These are phyloP conservation scores for Drosophila siamana DNA, from an alignment of 2,888 invertebrate species.

Conservation along the genomic window DNA sequence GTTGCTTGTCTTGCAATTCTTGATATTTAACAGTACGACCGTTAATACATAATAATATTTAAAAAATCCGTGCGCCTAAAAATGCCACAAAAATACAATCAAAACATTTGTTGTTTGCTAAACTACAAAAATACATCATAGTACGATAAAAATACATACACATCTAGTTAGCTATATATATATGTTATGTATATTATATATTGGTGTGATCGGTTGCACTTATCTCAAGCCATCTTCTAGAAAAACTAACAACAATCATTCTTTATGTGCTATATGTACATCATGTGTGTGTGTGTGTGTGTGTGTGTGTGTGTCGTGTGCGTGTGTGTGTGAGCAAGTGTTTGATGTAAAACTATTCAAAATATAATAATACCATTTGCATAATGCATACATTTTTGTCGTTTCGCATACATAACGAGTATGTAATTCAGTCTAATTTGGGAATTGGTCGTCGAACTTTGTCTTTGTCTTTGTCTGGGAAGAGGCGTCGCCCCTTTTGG, in stretches of 20 bases:
- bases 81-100: conserved; percentile 74
- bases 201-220: conserved; percentile 56
- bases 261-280: conserved; percentile 44
- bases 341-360: conserved; percentile 62
- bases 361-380: conserved; percentile 73
- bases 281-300: conserved; percentile 31
- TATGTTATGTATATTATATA: too few species aligned
- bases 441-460: conserved; percentile 80
- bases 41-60: conserved; percentile 15
- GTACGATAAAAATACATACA: conserved; percentile 59
- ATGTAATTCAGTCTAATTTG: conserved; percentile 82
- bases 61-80: conserved; percentile 70
- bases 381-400: conserved; percentile 55
- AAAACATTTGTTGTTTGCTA: conserved; percentile 69
- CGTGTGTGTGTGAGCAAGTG: conserved; percentile 19
- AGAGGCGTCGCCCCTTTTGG: conserved; percentile 33
- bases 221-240: conserved; percentile 43
- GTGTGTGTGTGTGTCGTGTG: conserved; percentile 23
- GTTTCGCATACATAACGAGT: conserved; percentile 51
- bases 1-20: conserved; percentile 29
- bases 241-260: conserved; percentile 68
- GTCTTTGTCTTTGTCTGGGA: conserved; percentile 52
- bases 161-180: conserved; percentile 17
- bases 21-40: conserved; percentile 53
- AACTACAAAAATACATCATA: conserved; percentile 61